Percentiles rank a stretch among this genome's conserved stretches.
phyloP scores from a whole-genome alignment of 1,140 invertebrate species.

The Dufourea novaeangliae region DNA sequence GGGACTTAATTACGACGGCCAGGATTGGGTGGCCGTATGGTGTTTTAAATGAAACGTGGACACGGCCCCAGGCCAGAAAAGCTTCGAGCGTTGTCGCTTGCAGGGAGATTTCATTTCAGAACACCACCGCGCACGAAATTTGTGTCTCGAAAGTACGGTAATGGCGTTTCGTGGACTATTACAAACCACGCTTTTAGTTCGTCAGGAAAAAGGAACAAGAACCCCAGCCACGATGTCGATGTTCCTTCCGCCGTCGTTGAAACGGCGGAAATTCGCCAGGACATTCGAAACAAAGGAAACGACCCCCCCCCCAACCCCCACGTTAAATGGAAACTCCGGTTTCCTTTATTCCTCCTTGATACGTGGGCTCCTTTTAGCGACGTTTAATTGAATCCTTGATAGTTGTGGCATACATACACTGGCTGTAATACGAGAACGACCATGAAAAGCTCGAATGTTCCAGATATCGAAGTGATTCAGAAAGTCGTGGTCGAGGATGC shows the following conservation, averaged over 20 bases:
- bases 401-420: neutral
- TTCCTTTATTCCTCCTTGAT: neutral
- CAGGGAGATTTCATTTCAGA: slow-evolving; percentile 44
- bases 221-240: neutral
- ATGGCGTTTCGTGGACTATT: slow-evolving; percentile 21
- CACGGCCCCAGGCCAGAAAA: slow-evolving; percentile 21
- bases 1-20: slow-evolving; percentile 48
- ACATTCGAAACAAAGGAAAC: neutral
- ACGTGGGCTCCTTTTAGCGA: neutral
- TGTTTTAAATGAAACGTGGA: slow-evolving; percentile 39
- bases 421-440: neutral
- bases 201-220: slow-evolving; percentile 2
- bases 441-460: too few species aligned
- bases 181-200: slow-evolving; percentile 17
- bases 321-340: neutral
- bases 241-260: neutral
- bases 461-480: too few species aligned
- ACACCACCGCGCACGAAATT: slow-evolving; percentile 35
- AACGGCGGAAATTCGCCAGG: slow-evolving; percentile 6
- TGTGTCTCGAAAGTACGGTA: slow-evolving; percentile 16
- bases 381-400: neutral
- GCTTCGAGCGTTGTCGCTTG: slow-evolving; percentile 36
- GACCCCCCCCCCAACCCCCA: neutral
- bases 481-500: too few species aligned
- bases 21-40: slow-evolving; percentile 23